Evolutionary conservation across 2,888 invertebrate species (phyloP).

Genomic region (Aleiodes alternator): DNA sequence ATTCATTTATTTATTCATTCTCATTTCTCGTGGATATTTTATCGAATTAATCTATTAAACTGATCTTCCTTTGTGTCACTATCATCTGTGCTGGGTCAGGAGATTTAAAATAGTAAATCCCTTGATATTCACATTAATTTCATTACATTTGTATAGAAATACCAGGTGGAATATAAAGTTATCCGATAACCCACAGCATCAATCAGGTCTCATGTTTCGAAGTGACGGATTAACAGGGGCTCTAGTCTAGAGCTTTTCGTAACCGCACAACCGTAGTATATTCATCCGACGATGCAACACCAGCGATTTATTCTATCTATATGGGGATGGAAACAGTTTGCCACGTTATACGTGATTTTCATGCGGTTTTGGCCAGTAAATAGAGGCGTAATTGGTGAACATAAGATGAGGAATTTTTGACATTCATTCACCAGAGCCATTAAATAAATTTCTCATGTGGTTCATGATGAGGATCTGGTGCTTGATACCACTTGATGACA

Average conservation of each 20-base stretch:
- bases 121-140: neutral
- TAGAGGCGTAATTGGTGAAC: too few relatives aligned
- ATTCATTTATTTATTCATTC: slow-evolving; percentile 9
- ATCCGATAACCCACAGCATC: neutral
- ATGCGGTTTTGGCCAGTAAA: neutral
- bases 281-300: neutral
- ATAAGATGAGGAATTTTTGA: too few relatives aligned
- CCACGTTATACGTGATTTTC: slow-evolving; percentile 7
- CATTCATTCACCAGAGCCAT: too few relatives aligned
- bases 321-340: neutral
- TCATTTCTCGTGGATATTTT: too few relatives aligned
- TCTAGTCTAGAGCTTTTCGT: slow-evolving; percentile 10
- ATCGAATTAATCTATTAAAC: too few relatives aligned
- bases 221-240: slow-evolving; percentile 8
- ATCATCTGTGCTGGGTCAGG: too few relatives aligned
- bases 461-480: too few relatives aligned
- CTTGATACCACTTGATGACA: too few relatives aligned
- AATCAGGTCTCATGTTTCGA: slow-evolving; percentile 34
- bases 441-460: too few relatives aligned
- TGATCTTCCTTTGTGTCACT: too few relatives aligned
- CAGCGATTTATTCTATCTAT: slow-evolving; percentile 12
- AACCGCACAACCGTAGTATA: neutral
- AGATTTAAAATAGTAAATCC: neutral
- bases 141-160: slow-evolving; percentile 1
- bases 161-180: neutral